A percentile compares a stretch with the other conserved stretches of the same genome.
These are phyloP conservation scores for Formica aserva DNA, from an alignment of 2,888 invertebrate species.

Conservation along the genomic window DNA sequence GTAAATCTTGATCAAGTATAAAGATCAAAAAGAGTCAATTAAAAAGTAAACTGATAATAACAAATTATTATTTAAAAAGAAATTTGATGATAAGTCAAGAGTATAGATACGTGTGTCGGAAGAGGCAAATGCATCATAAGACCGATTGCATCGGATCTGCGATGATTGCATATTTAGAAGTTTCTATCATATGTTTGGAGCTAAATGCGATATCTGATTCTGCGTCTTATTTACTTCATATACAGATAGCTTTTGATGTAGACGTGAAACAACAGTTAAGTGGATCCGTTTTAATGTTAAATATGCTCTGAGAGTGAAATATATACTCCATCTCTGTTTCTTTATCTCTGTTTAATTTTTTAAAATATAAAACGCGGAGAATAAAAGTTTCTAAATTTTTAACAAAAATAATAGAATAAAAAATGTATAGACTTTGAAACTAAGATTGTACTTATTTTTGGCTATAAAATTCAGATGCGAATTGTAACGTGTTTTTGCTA, in stretches of 20 bases:
- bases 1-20: neutral
- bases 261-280: neutral
- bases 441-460: neutral
- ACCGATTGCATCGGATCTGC: conserved; percentile 18
- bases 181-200: conserved; percentile 40
- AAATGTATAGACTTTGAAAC: neutral
- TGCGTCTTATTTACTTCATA: conserved; percentile 48
- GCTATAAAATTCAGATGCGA: neutral
- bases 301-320: conserved; percentile 4
- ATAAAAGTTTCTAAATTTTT: neutral
- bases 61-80: neutral
- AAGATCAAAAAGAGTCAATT: neutral
- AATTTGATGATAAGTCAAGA: neutral
- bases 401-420: neutral
- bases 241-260: conserved; percentile 1
- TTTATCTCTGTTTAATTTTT: neutral
- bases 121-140: neutral
- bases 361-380: neutral
- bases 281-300: conserved; percentile 22
- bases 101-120: neutral
- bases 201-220: conserved; percentile 48
- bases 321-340: neutral
- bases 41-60: neutral
- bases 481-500: neutral
- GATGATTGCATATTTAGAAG: conserved; percentile 49